Conservation (phyloP, 1,140 invertebrate genomes). For the Drosophila gunungcola region DNA sequence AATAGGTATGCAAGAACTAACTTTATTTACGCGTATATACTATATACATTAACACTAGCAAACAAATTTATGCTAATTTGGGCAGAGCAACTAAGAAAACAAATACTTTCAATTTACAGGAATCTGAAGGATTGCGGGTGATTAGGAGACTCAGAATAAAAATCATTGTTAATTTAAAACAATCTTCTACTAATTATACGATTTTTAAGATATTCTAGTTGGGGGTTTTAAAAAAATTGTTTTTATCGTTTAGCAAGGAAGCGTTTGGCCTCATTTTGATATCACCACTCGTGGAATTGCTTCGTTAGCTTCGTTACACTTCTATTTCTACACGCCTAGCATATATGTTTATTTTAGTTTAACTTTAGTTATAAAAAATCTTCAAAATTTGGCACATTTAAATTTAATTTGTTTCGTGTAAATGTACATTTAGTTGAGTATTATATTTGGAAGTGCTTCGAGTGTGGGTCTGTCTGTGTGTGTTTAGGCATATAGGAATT, state of each 20-base stretch:
- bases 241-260: conserved; percentile 52
- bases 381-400: conserved; percentile 80
- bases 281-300: conserved; percentile 77
- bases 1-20: conserved; percentile 9
- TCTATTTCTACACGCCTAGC: conserved; percentile 45
- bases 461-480: conserved; percentile 35
- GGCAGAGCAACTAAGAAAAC: conserved; percentile 55
- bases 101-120: conserved; percentile 75
- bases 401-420: conserved; percentile 70
- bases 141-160: conserved; percentile 14
- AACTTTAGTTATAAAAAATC: conserved; percentile 54
- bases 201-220: background rate
- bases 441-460: conserved; percentile 72
- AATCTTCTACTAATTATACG: no score
- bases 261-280: conserved; percentile 80
- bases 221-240: background rate
- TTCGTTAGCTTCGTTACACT: conserved; percentile 73
- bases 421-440: conserved; percentile 70
- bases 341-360: conserved; percentile 40
- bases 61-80: conserved; percentile 63
- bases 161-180: background rate
- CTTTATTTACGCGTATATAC: conserved; percentile 8
- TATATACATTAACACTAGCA: conserved; percentile 61
- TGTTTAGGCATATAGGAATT: conserved; percentile 66
- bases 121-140: conserved; percentile 45